Conservation (phyloP, 2,888 invertebrate species). For the Volucella inanis region DNA sequence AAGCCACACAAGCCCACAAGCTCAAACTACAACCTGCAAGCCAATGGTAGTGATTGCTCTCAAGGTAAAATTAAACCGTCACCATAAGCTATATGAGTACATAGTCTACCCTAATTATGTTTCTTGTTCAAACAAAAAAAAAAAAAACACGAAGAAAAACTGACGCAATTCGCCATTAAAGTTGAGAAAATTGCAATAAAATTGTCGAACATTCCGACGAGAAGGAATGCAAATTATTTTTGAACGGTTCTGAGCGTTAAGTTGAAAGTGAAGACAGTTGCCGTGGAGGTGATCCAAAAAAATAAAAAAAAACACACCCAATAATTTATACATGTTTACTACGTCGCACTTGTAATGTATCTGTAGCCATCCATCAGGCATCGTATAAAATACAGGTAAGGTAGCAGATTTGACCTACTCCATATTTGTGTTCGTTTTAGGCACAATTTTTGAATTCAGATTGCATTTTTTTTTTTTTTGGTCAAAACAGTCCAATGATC, state of each 20-base stretch:
- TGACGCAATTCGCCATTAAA: slow-evolving; percentile 60
- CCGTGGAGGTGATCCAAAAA: too few relatives aligned
- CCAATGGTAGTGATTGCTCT: slow-evolving; percentile 15
- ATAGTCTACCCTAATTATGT: slow-evolving; percentile 37
- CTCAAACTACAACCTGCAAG: neutral
- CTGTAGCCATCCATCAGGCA: neutral
- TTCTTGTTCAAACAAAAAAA: neutral
- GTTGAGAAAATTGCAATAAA: slow-evolving; percentile 44
- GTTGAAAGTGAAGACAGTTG: too few relatives aligned
- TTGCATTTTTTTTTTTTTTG: neutral
- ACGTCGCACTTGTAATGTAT: too few relatives aligned
- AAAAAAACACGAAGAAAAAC: slow-evolving; percentile 8
- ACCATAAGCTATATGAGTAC: neutral
- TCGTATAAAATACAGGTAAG: slow-evolving; percentile 22
- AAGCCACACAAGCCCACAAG: slow-evolving; percentile 17
- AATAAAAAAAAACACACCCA: too few relatives aligned
- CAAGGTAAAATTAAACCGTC: slow-evolving; percentile 38
- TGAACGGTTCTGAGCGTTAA: neutral
- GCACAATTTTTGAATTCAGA: neutral
- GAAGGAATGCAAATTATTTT: slow-evolving; percentile 45
- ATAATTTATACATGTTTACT: too few relatives aligned
- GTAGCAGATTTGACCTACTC: slow-evolving; percentile 27
- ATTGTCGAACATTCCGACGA: slow-evolving; percentile 8
- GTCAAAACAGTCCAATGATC: neutral
- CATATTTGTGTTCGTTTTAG: neutral